These are phyloP conservation scores for Artemisiospiza belli DNA, from an alignment of 2,113 vertebrate genomes.

Conservation along the genomic window DNA sequence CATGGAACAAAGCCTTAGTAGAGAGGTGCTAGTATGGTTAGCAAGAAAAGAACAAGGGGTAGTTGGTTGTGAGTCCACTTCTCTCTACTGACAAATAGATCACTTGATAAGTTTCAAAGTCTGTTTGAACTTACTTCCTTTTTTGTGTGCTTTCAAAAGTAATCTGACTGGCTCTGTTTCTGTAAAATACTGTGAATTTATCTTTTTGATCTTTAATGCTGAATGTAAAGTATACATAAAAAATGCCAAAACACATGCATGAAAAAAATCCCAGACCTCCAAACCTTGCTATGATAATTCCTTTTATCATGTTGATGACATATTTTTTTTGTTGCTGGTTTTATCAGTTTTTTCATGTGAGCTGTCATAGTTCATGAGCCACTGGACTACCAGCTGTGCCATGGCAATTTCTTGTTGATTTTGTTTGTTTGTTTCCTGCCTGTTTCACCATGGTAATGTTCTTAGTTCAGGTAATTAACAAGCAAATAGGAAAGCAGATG, in stretches of 20 bases:
- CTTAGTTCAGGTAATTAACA: neutral
- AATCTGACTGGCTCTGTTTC: neutral
- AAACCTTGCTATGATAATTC: neutral
- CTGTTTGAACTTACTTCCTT: neutral
- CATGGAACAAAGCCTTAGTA: neutral
- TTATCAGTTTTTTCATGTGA: neutral
- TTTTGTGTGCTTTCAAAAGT: neutral
- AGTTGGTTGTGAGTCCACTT: neutral
- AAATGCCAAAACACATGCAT: neutral
- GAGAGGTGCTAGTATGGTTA: neutral
- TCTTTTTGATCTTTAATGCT: neutral
- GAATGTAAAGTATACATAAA: neutral
- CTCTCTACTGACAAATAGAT: neutral
- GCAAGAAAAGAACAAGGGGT: neutral
- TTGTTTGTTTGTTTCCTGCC: neutral
- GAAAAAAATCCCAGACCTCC: accelerated
- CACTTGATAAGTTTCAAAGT: neutral
- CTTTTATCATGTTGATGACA: neutral
- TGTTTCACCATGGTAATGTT: neutral
- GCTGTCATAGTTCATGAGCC: neutral
- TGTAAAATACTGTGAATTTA: neutral
- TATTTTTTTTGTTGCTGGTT: neutral
- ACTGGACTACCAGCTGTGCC: neutral
- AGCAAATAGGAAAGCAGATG: neutral
- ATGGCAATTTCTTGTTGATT: accelerated